Base-by-base conservation (phyloP, 1,140 invertebrate species). In the Eriocheir sinensis region DNA sequence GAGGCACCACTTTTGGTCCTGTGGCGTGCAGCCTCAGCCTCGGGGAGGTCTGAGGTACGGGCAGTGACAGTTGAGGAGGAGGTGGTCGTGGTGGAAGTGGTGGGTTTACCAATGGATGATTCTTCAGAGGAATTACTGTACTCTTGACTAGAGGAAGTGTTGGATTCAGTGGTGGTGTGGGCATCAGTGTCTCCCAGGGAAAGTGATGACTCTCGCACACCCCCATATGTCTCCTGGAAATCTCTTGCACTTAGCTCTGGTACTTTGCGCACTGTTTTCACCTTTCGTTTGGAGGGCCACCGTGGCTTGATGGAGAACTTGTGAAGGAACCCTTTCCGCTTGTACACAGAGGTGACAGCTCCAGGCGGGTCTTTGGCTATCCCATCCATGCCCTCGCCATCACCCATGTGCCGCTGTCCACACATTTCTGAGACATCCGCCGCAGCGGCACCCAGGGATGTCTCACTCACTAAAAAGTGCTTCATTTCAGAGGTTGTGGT, bases 271-370 rank as follows among this genome's bases (percentile, higher is more conserved):
- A 85, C 93, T 96, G 96, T 95, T 83, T 96, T 95, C 93, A 96
- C 96, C 60, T 96, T 96, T 44, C 96, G 93, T 95, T 96, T 96
- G 4, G 96, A 96, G 27, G 96, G 96, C 96, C 96, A 96, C n/a
- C 96, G 90, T 8, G 96, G 96, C 79, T 96, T 96, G 21, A 96
- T 91, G 32, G 96, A 95, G 94, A 96, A 96, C 95, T 96, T 96
- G 32, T 96, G 96, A 0, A 96, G 96, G 91, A 96, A 96, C 38
- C 96, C 96, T 93, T 96, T 96, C 34, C 95, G 93, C 80, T 95
- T 96, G 34, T 95, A 89, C 0, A 90, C 41, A 92, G 91, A 53
- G 44, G 90, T 94, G 30, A 86, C 92, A n/a, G 80, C 93, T 34
- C 89, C 92, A 41, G 94, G 89, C 17, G 93, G 53, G 44, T 95